Percentiles rank a stretch among this genome's conserved stretches.
Conservation (phyloP, 2,888 invertebrate genomes). For the Horisme vitalbata region DNA sequence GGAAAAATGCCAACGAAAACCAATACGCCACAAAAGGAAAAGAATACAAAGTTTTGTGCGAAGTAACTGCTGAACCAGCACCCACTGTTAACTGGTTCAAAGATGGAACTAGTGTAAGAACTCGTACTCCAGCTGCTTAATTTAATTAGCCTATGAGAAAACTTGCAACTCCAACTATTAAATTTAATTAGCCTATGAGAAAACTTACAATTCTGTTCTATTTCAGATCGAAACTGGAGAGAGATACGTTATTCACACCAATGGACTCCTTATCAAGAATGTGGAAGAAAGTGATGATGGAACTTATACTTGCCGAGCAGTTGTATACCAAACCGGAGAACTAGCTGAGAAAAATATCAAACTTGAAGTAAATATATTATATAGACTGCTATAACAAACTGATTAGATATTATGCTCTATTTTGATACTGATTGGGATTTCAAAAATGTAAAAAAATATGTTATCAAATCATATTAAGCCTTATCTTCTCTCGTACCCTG, state of each 20-base stretch:
- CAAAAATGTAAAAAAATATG: too few species aligned
- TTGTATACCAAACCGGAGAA: conserved; percentile 91
- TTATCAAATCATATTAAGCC: too few species aligned
- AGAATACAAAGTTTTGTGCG: conserved; percentile 90
- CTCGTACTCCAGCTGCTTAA: background rate
- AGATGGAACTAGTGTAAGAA: conserved; percentile 86
- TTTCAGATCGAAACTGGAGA: conserved; percentile 85
- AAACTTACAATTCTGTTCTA: background rate
- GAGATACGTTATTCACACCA: conserved; percentile 88
- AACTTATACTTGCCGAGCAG: conserved; percentile 93
- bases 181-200: too few species aligned
- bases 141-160: background rate
- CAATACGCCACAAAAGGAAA: conserved; percentile 91
- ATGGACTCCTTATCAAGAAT: conserved; percentile 89
- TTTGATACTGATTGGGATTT: too few species aligned
- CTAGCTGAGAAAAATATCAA: conserved; percentile 89
- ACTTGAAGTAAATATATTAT: conserved; percentile 83
- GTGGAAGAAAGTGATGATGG: conserved; percentile 93
- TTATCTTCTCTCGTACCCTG: too few species aligned
- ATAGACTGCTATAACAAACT: too few species aligned
- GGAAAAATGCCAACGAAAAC: conserved; percentile 92
- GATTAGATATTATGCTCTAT: too few species aligned
- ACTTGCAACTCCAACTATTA: background rate
- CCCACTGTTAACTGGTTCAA: conserved; percentile 94
- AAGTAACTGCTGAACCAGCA: conserved; percentile 92